Percentiles rank a stretch among this genome's conserved stretches.
These are phyloP conservation scores for Epinotia demarniana DNA, from an alignment of 2,888 invertebrate genomes.

Conservation along the genomic window DNA sequence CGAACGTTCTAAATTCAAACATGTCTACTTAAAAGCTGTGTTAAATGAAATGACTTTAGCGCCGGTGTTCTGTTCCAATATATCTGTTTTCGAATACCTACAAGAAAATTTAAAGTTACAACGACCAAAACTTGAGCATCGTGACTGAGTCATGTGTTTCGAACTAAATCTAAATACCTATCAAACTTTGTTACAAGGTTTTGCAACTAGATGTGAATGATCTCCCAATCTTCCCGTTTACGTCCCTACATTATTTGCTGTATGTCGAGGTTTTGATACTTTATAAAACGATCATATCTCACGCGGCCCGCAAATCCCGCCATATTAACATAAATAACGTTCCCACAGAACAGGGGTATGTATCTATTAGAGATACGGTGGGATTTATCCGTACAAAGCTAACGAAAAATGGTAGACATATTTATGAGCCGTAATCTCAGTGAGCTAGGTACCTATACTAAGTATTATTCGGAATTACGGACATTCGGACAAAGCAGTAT, in stretches of 20 bases:
- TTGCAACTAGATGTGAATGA: neutral
- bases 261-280: constrained; percentile 12
- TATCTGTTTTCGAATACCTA: too few relatives aligned
- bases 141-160: neutral
- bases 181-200: neutral
- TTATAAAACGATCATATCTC: constrained; percentile 31
- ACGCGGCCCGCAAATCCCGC: constrained; percentile 27
- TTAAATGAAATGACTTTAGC: too few relatives aligned
- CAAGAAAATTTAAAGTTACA: too few relatives aligned
- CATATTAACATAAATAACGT: constrained; percentile 38
- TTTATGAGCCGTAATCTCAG: constrained; percentile 25
- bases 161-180: neutral
- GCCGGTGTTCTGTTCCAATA: too few relatives aligned
- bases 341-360: constrained; percentile 1
- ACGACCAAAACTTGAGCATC: too few relatives aligned
- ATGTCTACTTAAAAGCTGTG: too few relatives aligned
- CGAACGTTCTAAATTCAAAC: too few relatives aligned
- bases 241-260: neutral
- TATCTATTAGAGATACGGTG: constrained; percentile 9
- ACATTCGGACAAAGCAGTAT: neutral
- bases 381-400: constrained; percentile 18
- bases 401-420: constrained; percentile 4
- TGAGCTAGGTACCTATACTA: constrained; percentile 28
- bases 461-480: neutral
- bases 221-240: constrained; percentile 7